Percentiles rank a stretch among this genome's conserved stretches.
phyloP scores from a whole-genome alignment of 2,113 vertebrate species.

The Macquaria australasica region DNA sequence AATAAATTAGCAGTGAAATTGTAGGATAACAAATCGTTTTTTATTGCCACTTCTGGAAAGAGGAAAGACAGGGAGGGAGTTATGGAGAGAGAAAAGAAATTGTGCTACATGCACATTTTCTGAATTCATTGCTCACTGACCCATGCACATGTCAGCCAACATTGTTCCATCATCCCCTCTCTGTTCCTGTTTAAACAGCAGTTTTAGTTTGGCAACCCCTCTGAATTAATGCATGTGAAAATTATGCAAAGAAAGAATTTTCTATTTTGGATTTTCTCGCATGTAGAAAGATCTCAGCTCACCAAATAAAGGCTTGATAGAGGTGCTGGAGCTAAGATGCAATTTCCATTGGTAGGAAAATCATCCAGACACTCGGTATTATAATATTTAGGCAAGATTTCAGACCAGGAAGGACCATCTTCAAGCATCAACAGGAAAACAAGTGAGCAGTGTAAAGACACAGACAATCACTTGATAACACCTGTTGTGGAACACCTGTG shows the following conservation, averaged over 20 bases:
- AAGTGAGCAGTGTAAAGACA: too few relatives aligned
- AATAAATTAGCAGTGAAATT: not conserved
- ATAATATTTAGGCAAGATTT: not conserved
- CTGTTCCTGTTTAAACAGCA: constrained; percentile 16
- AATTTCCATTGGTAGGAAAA: not conserved
- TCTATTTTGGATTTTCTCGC: constrained; percentile 5
- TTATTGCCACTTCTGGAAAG: not conserved
- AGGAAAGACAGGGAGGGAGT: not conserved
- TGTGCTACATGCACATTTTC: constrained; percentile 27
- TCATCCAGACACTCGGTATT: not conserved
- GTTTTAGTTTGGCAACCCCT: constrained; percentile 20
- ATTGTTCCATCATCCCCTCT: constrained; percentile 27
- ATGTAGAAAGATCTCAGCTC: not conserved
- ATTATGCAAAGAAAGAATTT: constrained; percentile 24
- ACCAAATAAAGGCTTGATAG: not conserved
- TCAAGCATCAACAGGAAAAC: too few relatives aligned
- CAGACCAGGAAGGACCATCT: too few relatives aligned
- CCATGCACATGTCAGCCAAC: constrained; percentile 35
- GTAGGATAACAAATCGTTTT: constrained; percentile 1
- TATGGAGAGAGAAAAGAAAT: constrained; percentile 12
- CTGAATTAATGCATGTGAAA: not conserved
- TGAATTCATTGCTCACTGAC: constrained; percentile 36
- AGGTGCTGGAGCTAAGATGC: not conserved
- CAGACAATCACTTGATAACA: too few relatives aligned
- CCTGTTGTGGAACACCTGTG: too few relatives aligned